These are phyloP conservation scores for Euleptes europaea DNA, from an alignment of 2,113 vertebrate genomes.

Conservation along the genomic window DNA sequence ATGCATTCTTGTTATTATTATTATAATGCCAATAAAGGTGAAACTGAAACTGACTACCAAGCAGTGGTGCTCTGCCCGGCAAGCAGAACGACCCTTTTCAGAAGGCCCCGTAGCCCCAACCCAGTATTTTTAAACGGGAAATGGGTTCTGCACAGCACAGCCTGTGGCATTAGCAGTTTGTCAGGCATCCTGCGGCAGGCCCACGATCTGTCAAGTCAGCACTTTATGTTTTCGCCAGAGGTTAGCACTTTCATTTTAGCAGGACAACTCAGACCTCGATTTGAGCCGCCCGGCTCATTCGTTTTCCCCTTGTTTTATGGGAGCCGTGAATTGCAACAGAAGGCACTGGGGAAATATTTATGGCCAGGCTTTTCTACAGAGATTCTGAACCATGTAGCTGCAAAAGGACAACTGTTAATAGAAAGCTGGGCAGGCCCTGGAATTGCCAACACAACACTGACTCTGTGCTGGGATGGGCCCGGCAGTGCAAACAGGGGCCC, in stretches of 20 bases:
- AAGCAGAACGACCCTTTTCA: background rate
- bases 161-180: background rate
- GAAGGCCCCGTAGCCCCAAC: background rate
- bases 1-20: no score
- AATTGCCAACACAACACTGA: background rate
- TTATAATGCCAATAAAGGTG: no score
- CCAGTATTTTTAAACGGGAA: background rate
- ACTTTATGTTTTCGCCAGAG: rapidly evolving
- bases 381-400: background rate
- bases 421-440: background rate
- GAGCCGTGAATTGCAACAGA: no score
- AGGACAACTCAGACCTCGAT: background rate
- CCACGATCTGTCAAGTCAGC: background rate
- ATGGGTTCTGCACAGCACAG: background rate
- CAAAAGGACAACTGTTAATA: background rate
- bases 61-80: background rate
- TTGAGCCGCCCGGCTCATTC: background rate
- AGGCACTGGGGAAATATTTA: background rate
- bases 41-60: no score
- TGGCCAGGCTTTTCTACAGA: background rate
- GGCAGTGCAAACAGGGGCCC: no score
- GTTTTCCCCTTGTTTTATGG: background rate
- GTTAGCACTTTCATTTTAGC: rapidly evolving
- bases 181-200: background rate
- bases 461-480: no score